Percentiles rank a stretch among this genome's conserved stretches.
phyloP scores from a whole-genome alignment of 2,113 vertebrate genomes.

The Butastur rufipennis region DNA sequence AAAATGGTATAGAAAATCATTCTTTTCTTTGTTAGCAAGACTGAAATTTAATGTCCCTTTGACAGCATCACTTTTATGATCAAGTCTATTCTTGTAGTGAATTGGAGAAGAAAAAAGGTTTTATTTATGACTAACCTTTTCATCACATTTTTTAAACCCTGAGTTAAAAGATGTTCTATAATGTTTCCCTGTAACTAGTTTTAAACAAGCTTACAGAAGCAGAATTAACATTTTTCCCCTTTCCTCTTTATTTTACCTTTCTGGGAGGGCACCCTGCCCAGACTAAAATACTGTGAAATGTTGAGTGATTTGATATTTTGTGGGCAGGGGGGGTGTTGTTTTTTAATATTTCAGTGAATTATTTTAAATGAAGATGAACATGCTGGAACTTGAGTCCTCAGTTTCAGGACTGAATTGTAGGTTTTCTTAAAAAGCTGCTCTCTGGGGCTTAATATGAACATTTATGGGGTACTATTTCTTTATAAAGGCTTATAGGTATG shows the following conservation, averaged over 20 bases:
- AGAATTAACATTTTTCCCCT: background rate
- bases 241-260: background rate
- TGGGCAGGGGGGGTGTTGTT: no score
- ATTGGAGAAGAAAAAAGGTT: background rate
- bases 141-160: background rate
- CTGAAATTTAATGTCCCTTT: slow-evolving; percentile 7
- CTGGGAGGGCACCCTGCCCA: background rate
- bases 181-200: background rate
- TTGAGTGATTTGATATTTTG: background rate
- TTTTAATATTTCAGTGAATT: background rate
- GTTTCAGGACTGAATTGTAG: background rate
- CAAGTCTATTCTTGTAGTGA: background rate
- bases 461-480: background rate
- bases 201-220: background rate
- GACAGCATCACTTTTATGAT: background rate
- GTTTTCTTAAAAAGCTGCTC: background rate
- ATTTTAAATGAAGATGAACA: background rate
- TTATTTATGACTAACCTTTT: background rate
- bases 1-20: background rate
- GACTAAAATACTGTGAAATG: background rate
- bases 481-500: background rate
- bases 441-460: background rate
- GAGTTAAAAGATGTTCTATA: background rate
- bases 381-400: background rate
- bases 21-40: background rate